Conservation (phyloP, 2,888 invertebrate genomes). For the Dasysyrphus tricinctus region DNA sequence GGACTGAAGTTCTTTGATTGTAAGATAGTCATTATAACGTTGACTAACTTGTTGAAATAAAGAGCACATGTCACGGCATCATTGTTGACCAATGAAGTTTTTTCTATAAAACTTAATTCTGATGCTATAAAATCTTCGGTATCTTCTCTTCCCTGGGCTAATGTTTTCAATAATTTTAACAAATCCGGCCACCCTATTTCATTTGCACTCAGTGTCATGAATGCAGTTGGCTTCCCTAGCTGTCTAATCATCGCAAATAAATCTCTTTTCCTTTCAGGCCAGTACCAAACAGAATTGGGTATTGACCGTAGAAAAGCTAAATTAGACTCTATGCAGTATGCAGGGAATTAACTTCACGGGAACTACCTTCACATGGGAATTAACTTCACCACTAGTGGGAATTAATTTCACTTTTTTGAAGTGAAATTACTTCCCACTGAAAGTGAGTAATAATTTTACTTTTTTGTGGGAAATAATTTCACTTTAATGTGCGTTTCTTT, state of each 20-base stretch:
- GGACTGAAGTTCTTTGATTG: conserved; percentile 69
- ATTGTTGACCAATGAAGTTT: conserved; percentile 75
- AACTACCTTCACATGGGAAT: too few species aligned
- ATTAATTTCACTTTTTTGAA: too few species aligned
- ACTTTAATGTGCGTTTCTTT: too few species aligned
- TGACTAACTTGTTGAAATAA: conserved; percentile 68
- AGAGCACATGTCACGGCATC: conserved; percentile 64
- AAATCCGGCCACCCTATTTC: conserved; percentile 80
- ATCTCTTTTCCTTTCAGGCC: conserved; percentile 79
- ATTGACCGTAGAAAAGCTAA: conserved; percentile 61
- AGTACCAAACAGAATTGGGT: conserved; percentile 9
- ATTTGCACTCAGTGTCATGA: conserved; percentile 81
- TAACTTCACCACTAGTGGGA: too few species aligned
- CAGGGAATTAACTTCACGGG: too few species aligned
- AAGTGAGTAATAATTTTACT: too few species aligned
- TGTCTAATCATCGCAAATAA: conserved; percentile 82
- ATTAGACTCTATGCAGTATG: conserved; percentile 8
- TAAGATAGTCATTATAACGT: conserved; percentile 13
- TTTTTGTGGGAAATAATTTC: too few species aligned
- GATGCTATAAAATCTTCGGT: conserved; percentile 31
- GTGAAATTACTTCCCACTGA: too few species aligned
- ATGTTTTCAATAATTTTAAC: conserved; percentile 79
- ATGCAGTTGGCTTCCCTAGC: conserved; percentile 80
- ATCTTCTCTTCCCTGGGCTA: conserved; percentile 48
- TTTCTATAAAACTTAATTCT: conserved; percentile 63